Evolutionary conservation across 1,140 invertebrate genomes (phyloP), one percentile per base, ranked within the genome.

Genomic region (Rhagoletis zephyria): DNA sequence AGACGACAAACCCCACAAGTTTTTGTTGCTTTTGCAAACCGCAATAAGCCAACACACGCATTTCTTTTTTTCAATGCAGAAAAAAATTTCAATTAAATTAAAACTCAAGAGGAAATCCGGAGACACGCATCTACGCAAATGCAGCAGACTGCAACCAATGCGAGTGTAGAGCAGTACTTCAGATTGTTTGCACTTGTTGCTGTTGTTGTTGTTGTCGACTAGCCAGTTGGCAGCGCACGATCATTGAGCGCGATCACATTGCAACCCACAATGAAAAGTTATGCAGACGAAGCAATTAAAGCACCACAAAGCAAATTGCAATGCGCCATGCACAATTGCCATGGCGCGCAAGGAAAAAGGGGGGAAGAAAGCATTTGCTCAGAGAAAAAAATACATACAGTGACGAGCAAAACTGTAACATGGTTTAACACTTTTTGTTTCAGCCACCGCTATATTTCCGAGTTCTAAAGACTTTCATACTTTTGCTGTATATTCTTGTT

Each of bases 101-200:
- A 81, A 81, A 56, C 30, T 81, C 74, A 81, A 81, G 74, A 81
- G 74, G 74, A 81, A 81, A 81, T 81, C 74, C 74, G 74, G 74
- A 81, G 74, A 81, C 74, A 81, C 74, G 74, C 74, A 81, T 81
- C 74, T 56, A 81, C 74, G 74, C 74, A 81, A 81, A 81, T 81
- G 74, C 74, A 42, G 14, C 45, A 81, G 48, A 81, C 74, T 81
- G 74, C 74, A 48, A 56, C 48, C 16, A 81, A 74, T 74, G 4
- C 42, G 40, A 42, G 40, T 48, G 74, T 48, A 30, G 7, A n/a
- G 48, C 16, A 30, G 30, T 30, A 30, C 30, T 30, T 30, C 30
- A 30, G 30, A 30, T 16, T 64, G 9, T 64, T 16, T 64, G 9
- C 16, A 16, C 16, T 10, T 42, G 65, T 70, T 45, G 19, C 40